Percentiles rank a stretch among this genome's conserved stretches.
These are phyloP conservation scores for Parambassis ranga DNA, from an alignment of 2,797 vertebrate genomes.

Conservation along the genomic window DNA sequence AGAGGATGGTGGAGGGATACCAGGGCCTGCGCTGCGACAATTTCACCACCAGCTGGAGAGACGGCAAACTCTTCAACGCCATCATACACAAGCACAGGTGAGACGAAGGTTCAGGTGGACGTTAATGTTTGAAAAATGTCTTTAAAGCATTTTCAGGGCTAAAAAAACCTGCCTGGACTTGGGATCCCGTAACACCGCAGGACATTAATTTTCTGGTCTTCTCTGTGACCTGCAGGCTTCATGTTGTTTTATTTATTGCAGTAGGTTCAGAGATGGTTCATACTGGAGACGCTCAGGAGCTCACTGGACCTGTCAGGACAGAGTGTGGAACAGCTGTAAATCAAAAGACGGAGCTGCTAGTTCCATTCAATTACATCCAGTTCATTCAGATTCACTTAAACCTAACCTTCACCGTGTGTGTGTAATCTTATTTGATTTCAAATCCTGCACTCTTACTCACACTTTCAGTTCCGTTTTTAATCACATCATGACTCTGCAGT, in stretches of 20 bases:
- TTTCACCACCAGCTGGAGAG: constrained; percentile 93
- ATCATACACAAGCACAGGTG: constrained; percentile 94
- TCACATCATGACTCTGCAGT: no score
- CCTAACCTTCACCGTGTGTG: no score
- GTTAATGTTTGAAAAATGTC: no score
- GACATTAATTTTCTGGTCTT: constrained; percentile 12
- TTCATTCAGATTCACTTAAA: no score
- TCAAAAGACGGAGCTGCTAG: no score
- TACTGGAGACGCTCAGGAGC: not conserved
- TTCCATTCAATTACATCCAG: no score
- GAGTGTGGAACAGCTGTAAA: not conserved
- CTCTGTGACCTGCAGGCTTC: constrained; percentile 20
- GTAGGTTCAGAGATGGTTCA: not conserved
- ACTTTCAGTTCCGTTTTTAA: no score
- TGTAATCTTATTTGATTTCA: no score
- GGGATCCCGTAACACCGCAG: not conserved
- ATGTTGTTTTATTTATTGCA: constrained; percentile 16
- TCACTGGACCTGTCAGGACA: constrained; percentile 25
- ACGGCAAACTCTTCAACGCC: constrained; percentile 93
- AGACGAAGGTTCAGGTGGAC: no score
- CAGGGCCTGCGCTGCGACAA: constrained; percentile 93
- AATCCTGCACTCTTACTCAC: no score
- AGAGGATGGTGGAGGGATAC: constrained; percentile 95
- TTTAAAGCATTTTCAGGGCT: not conserved
- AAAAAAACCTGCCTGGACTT: constrained; percentile 35